phyloP scores from a whole-genome alignment of 2,113 vertebrate genomes.

The Nansenia antarctica region DNA sequence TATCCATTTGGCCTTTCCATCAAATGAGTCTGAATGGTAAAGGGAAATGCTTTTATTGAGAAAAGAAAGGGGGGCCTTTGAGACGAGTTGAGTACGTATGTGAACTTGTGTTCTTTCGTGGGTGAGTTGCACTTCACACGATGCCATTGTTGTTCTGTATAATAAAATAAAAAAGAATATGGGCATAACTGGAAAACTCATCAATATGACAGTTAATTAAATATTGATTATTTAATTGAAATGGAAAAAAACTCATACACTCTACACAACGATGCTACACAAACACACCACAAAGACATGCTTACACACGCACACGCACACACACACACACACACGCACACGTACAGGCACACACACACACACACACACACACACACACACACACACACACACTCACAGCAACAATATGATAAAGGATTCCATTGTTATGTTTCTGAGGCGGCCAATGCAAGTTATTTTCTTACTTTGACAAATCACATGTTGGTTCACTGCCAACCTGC shows the following conservation, averaged over 20 bases:
- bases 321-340: too few species aligned
- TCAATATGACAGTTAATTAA: background rate
- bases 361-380: too few species aligned
- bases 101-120: background rate
- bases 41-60: background rate
- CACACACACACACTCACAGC: too few species aligned
- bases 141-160: background rate
- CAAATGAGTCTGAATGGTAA: background rate
- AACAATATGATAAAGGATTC: too few species aligned
- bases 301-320: too few species aligned
- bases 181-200: background rate
- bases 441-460: background rate
- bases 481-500: background rate
- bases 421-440: too few species aligned
- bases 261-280: background rate
- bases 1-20: background rate
- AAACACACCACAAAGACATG: too few species aligned
- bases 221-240: too few species aligned
- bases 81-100: background rate
- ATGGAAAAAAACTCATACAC: background rate
- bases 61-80: background rate
- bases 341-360: too few species aligned
- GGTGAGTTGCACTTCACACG: background rate
- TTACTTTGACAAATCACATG: background rate
- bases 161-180: background rate